Percentiles rank a stretch among this genome's conserved stretches.
Conservation (phyloP, 2,888 invertebrate genomes). For the Priocnemis perturbator region DNA sequence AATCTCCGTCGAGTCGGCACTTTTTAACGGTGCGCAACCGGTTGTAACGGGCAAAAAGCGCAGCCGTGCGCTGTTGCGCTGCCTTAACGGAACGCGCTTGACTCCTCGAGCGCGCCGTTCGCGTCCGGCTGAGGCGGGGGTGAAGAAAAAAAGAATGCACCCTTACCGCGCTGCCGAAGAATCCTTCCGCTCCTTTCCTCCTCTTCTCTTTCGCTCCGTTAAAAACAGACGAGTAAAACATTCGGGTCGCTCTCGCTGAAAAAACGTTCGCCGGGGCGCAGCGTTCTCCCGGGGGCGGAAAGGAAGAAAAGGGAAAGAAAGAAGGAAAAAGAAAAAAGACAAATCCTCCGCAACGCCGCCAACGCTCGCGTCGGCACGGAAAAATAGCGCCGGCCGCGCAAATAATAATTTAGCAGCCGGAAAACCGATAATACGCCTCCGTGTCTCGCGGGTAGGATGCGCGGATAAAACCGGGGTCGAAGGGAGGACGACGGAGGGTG, state of each 20-base stretch:
- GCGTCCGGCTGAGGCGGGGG: neutral
- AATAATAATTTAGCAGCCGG: neutral
- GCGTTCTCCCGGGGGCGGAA: too few species aligned
- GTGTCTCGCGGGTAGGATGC: neutral
- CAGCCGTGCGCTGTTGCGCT: conserved; percentile 1
- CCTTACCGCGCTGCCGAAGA: neutral
- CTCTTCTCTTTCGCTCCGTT: neutral
- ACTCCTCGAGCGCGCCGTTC: too few species aligned
- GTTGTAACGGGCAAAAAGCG: conserved; percentile 43
- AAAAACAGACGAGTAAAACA: neutral
- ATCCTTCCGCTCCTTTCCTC: neutral
- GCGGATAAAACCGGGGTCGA: neutral
- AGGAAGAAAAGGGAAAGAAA: too few species aligned
- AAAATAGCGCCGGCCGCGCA: neutral
- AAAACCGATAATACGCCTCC: neutral
- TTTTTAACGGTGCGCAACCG: conserved; percentile 46
- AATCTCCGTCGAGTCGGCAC: neutral
- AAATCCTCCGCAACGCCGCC: too few species aligned
- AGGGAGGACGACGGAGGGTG: neutral
- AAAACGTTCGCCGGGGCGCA: neutral
- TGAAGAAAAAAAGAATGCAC: neutral
- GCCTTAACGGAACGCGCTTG: conserved; percentile 25
- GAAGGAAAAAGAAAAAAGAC: too few species aligned
- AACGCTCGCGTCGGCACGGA: neutral
- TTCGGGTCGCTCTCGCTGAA: neutral